Base-by-base conservation (phyloP, 1,140 invertebrate genomes). In the Drosophila yakuba region DNA sequence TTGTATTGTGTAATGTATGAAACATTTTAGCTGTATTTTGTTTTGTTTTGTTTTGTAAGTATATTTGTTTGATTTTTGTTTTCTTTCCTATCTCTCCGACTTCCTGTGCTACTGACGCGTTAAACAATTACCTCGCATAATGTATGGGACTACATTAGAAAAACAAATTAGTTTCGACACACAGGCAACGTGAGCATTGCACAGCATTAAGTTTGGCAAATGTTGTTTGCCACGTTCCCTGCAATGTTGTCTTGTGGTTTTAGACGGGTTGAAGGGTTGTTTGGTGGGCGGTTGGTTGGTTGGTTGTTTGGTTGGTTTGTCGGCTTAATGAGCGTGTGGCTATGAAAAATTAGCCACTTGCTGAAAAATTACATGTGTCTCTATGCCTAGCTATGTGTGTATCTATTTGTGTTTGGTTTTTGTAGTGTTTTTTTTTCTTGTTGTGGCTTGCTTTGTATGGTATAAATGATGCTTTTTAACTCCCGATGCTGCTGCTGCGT, bases 301-400 rank as follows among this genome's bases (percentile, higher is more conserved):
- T 51, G 73, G 39, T 52, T 32, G 17, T 35, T 54, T 41, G 60
- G 66, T 55, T 71, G 64, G 64, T 54, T 60, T 76, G 78, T 57
- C 66, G 59, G 77, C 73, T 84, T 85, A 84, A 84, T 71, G 74
- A 83, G 78, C 83, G 83, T 76, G 79, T 71, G 84, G 84, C 83
- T 89, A 84, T 89, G 84, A 88, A 89, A 88, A 88, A 89, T 88
- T 80, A 84, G 80, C 84, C 84, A 89, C 84, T 78, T 89, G 81
- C 81, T 85, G 78, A 84, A 78, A 80, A 64, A 85, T 81, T 86
- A 74, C 60, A 84, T 45, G 36, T 55, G 39, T 74, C 73, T 83
- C 66, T 82, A 82, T 68, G 82, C 81, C 81, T 82, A 86, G 79
- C 74, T 74, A 67, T 76, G 38, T 39, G 23, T 67, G 12, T 74